Evolutionary conservation across 2,113 vertebrate species (phyloP).

Genomic region (Sitta europaea): DNA sequence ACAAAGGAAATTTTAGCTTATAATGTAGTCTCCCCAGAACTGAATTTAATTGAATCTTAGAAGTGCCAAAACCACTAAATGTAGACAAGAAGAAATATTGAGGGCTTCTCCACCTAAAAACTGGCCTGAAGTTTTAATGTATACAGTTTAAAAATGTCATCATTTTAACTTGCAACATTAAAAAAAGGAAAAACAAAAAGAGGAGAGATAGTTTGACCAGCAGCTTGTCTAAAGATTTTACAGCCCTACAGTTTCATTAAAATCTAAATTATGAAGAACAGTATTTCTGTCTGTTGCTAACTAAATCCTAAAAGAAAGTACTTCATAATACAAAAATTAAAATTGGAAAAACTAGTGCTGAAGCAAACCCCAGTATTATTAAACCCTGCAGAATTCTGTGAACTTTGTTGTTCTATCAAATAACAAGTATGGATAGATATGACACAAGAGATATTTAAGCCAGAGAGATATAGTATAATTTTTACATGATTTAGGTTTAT

Average conservation of each 20-base stretch:
- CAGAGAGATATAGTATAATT: neutral
- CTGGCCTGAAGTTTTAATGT: neutral
- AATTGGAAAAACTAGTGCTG: neutral
- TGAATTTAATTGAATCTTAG: slow-evolving; percentile 55
- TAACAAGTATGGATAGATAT: neutral
- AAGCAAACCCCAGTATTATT: neutral
- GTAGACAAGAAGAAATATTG: neutral
- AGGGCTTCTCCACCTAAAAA: neutral
- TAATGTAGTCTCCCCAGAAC: slow-evolving; percentile 15
- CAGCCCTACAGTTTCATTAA: neutral
- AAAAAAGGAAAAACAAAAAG: neutral
- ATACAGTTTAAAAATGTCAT: slow-evolving; percentile 15
- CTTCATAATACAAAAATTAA: neutral
- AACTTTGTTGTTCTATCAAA: neutral
- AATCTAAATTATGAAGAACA: neutral
- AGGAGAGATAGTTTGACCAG: neutral
- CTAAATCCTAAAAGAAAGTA: neutral
- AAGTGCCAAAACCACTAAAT: slow-evolving; percentile 40
- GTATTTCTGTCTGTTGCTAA: neutral
- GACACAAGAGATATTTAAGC: neutral
- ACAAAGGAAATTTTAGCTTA: neutral
- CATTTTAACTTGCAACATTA: neutral
- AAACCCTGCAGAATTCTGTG: neutral
- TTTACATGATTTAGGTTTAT: neutral
- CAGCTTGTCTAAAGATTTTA: neutral